Percentiles rank a stretch among this genome's conserved stretches.
Evolutionary conservation across 2,113 vertebrate species (phyloP).

Genomic region (Maccullochella peelii): DNA sequence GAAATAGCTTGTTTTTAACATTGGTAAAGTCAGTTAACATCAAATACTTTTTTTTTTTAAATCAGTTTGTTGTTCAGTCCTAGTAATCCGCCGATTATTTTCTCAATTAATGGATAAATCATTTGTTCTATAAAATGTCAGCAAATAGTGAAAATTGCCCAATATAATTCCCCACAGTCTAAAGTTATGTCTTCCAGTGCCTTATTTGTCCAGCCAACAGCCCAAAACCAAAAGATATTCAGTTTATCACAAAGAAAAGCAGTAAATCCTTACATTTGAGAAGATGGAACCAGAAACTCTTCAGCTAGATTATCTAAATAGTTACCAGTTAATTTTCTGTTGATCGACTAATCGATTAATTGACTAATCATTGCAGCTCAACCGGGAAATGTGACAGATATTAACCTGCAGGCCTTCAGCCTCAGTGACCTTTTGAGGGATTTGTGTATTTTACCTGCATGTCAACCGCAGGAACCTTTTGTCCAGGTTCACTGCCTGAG

Average conservation of each 20-base stretch:
- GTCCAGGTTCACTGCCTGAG: not conserved
- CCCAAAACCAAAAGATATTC: not conserved
- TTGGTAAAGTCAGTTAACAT: not conserved
- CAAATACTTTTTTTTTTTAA: no score
- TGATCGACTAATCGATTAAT: no score
- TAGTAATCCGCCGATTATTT: no score
- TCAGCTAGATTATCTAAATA: no score
- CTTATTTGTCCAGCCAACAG: not conserved
- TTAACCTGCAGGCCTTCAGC: not conserved
- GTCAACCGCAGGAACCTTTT: no score
- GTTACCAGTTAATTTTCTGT: no score
- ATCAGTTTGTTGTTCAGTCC: not conserved
- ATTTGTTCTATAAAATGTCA: not conserved
- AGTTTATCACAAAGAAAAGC: not conserved
- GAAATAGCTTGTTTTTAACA: constrained; percentile 29
- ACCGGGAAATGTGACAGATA: not conserved
- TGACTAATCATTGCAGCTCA: not conserved
- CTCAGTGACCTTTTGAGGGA: not conserved
- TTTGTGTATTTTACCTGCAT: no score
- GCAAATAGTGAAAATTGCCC: not conserved
- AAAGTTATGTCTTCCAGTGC: not conserved
- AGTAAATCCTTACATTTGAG: not conserved
- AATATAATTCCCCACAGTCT: not conserved
- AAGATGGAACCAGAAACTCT: not conserved
- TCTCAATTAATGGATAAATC: not conserved